Conservation (phyloP, 2,888 invertebrate species). For the Eilema sororculum region DNA sequence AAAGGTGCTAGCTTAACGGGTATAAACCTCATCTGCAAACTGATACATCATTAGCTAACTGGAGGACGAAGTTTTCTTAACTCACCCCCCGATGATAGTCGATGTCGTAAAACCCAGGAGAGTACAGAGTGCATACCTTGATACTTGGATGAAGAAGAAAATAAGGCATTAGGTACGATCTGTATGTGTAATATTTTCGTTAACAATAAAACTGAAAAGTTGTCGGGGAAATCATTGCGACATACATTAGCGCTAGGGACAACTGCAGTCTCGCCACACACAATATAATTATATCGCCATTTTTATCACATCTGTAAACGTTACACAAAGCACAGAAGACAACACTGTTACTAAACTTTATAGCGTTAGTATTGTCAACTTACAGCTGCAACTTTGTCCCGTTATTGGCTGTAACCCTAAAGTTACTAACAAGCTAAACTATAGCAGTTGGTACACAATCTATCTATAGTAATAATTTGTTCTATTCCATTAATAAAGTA, state of each 20-base stretch:
- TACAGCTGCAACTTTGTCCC: conserved; percentile 4
- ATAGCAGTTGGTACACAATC: not conserved
- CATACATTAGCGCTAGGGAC: not conserved
- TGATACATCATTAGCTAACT: too few relatives aligned
- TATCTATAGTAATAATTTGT: not conserved
- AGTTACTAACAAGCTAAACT: not conserved
- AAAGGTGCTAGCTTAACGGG: too few relatives aligned
- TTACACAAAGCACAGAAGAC: not conserved
- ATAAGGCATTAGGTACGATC: too few relatives aligned
- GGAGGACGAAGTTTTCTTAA: too few relatives aligned
- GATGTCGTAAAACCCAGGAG: too few relatives aligned
- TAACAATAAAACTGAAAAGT: not conserved
- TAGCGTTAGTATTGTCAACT: not conserved
- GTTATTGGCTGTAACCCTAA: conserved; percentile 2
- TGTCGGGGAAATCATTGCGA: not conserved
- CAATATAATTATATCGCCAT: not conserved
- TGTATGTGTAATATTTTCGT: too few relatives aligned
- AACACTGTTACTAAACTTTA: not conserved
- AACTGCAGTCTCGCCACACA: not conserved
- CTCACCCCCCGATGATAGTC: too few relatives aligned
- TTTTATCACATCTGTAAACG: not conserved
- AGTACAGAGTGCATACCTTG: too few relatives aligned
- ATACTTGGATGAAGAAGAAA: too few relatives aligned
- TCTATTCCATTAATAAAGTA: not conserved
- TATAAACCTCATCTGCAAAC: too few relatives aligned